Base-by-base conservation (phyloP, 2,888 invertebrate genomes). In the Himalopsyche japonica region DNA sequence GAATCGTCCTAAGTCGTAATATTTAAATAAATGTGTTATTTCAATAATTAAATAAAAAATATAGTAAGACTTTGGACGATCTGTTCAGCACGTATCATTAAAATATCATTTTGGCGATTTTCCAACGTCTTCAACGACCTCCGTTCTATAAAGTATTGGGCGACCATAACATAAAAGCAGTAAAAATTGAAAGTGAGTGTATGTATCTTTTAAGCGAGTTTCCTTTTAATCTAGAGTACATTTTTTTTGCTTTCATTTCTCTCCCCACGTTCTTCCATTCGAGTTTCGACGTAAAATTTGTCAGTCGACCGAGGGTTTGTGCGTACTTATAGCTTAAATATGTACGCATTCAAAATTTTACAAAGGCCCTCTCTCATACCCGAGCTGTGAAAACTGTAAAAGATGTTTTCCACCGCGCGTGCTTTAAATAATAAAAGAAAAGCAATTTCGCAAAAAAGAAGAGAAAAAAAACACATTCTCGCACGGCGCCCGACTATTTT, bases 251-350 rank as follows among this genome's bases (percentile, higher is more conserved):
- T 57, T 20, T 57, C 20, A 30, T 80, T 30, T 34, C 80, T 78
- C 79, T 34, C 64, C 80, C 82, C 64, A 20, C 57, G 10, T 57
- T 57, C 57, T 6, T 82, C 79, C 79, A 49, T 79, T 64, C 78
- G 79, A 32, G 81, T 70, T 85, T 85, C 81, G 85, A 78, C 83
- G 83, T 85, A 81, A 83, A 85, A 85, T 85, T 85, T 85, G 83
- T 83, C 83, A 83, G 83, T 48, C 57, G 70, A 79, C 49, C 43
- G 12, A 43, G 15, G 15, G 43, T 43, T 57, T 20, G 49, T 49
- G 1, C 49, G 49, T 49, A 49, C n/a, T 49, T 49, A 49, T n/a
- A 49, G 0, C 57, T 57, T 57, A 20, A 57, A 20, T 57, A 57
- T 24, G 57, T 57, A 57, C 20, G 57, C 24, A 57, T 57, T 57